Evolutionary conservation across 2,888 invertebrate genomes (phyloP).

Genomic region (Uropetala carovei): DNA sequence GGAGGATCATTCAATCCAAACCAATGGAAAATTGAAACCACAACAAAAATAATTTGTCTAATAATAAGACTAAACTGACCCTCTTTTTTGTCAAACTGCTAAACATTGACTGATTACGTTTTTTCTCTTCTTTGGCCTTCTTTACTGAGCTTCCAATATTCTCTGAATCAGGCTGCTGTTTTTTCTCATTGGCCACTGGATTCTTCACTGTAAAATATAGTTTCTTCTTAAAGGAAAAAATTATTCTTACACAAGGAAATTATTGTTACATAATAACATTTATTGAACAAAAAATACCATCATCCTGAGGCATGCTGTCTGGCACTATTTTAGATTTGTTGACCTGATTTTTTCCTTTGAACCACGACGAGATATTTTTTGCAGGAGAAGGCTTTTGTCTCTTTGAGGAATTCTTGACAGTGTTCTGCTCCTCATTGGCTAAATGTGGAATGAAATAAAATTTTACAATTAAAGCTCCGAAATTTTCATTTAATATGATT

Average conservation of each 20-base stretch:
- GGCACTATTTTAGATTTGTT: not conserved
- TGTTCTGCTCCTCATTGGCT: not conserved
- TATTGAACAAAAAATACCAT: not conserved
- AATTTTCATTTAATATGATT: too few species aligned
- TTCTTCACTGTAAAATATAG: not conserved
- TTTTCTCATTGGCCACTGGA: not conserved
- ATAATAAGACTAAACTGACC: not conserved
- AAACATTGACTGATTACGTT: not conserved
- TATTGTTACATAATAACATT: too few species aligned
- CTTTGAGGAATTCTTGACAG: not conserved
- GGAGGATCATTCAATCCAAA: too few species aligned
- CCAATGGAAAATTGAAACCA: too few species aligned
- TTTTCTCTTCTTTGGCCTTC: not conserved
- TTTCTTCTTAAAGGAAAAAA: not conserved
- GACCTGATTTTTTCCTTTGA: not conserved
- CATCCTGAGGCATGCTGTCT: not conserved
- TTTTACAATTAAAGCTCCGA: not conserved
- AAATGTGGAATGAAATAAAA: not conserved
- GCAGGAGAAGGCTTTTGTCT: not conserved
- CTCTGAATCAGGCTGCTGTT: not conserved
- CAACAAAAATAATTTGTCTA: too few species aligned
- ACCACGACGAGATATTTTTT: constrained; percentile 3
- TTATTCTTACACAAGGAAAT: not conserved
- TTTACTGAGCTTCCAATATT: not conserved
- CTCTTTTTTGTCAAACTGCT: constrained; percentile 27